Evolutionary conservation across 2,888 invertebrate genomes (phyloP), one percentile per base, ranked within the genome.

Genomic region (Eristalis arbustorum): DNA sequence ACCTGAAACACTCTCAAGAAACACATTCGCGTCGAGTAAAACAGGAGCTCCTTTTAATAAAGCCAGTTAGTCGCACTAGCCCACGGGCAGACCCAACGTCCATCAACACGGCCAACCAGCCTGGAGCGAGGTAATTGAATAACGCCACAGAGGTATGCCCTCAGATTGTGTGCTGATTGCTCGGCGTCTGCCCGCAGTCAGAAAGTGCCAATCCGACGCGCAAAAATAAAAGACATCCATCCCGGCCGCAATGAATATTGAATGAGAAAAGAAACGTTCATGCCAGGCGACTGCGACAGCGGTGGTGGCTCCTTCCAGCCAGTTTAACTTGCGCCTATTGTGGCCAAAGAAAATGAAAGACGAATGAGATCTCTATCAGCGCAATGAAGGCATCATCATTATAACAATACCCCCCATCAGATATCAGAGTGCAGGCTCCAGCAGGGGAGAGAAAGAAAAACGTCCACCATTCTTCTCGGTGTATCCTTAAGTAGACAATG

Each of bases 301-400:
- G 18, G 18, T 8, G 8, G 18, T 0, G 0, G 8, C 18, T 81
- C 71, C 81, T 81, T 78, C 77, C 85, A 71, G 78, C 69, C 85
- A 85, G 84, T 85, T 85, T 81, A 85, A 85, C 81, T 85, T 85
- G 18, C 37, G 59, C 69, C 49, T 49, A 77, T 85, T 85, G 84
- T 85, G 76, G 57, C 34, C n/a, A 28, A 78, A 78, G 77, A 82
- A 77, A 78, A 78, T 74, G 73, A 69, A 85, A 77, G 85, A 81
- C 81, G 81, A 66, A 76, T 76, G 85, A 82, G 81, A 77, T 81
- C 85, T 85, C 85, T 81, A 81, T 85, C 85, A 78, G 69, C 81
- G 85, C 85, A 81, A 85, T 85, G 81, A 82, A 77, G 85, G 69
- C 85, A 85, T 85, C 81, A 81, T 85, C 85, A 78, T 81, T 85